Percentiles rank a stretch among this genome's conserved stretches.
Conservation (phyloP, 2,113 vertebrate genomes). For the Tachysurus fulvidraco region DNA sequence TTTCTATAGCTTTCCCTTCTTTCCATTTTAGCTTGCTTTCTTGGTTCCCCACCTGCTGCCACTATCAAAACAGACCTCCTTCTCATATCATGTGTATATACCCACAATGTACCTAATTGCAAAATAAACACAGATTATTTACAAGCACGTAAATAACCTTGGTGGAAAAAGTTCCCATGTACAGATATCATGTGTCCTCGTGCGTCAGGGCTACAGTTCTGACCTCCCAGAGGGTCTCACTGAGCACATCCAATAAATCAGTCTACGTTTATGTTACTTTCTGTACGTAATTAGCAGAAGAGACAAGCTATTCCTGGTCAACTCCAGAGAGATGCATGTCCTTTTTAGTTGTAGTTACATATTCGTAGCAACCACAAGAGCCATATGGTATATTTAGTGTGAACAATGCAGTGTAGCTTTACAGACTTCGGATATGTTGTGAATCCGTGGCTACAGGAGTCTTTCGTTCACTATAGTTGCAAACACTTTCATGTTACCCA, state of each 20-base stretch:
- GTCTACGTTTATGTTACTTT: slow-evolving; percentile 49
- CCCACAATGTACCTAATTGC: slow-evolving; percentile 1
- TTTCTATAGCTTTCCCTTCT: background rate
- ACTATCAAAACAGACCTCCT: background rate
- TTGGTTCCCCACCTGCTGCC: background rate
- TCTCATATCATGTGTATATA: background rate
- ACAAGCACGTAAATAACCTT: slow-evolving; percentile 2
- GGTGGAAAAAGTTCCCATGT: background rate
- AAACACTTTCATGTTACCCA: background rate
- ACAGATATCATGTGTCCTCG: slow-evolving; percentile 36
- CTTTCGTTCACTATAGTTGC: background rate
- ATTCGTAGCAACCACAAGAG: slow-evolving; percentile 39
- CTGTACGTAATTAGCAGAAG: slow-evolving; percentile 21
- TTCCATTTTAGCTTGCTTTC: background rate
- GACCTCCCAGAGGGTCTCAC: slow-evolving; percentile 23
- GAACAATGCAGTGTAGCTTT: slow-evolving; percentile 34
- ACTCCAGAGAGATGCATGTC: slow-evolving; percentile 60
- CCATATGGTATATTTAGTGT: slow-evolving; percentile 22
- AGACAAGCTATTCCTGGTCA: slow-evolving; percentile 66
- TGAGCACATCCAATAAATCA: slow-evolving; percentile 57
- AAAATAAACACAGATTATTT: slow-evolving; percentile 25
- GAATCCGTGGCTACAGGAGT: background rate
- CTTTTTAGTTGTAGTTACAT: slow-evolving; percentile 64
- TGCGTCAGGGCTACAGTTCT: slow-evolving; percentile 11
- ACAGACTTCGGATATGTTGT: slow-evolving; percentile 18